Evolutionary conservation across 2,797 vertebrate genomes (phyloP).

Genomic region (Hypotaenidia okinawae): DNA sequence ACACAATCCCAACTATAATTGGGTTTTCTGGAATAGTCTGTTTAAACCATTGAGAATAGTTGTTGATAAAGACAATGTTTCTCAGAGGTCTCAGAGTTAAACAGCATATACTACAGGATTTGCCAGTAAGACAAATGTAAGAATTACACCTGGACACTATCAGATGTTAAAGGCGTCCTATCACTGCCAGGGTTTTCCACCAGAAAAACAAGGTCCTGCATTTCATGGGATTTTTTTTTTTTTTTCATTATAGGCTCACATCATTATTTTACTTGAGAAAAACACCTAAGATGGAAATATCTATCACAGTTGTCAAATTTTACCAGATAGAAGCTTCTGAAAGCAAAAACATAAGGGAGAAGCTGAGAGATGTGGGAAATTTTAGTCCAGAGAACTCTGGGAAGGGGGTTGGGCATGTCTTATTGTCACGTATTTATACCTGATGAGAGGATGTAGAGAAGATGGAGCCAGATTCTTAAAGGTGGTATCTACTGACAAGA

Average conservation of each 20-base stretch:
- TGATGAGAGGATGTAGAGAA: neutral
- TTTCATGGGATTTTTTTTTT: neutral
- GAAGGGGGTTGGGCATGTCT: neutral
- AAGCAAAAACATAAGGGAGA: neutral
- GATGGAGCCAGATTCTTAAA: neutral
- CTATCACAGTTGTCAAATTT: neutral
- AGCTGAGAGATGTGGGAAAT: neutral
- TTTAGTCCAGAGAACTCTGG: neutral
- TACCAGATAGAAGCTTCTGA: neutral
- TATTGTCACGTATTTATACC: neutral
- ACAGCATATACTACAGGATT: neutral
- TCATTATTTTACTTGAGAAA: neutral
- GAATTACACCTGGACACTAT: neutral
- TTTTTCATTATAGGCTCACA: neutral
- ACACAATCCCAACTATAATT: neutral
- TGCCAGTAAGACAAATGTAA: neutral
- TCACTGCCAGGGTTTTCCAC: neutral
- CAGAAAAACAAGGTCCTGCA: neutral
- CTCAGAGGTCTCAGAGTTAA: neutral
- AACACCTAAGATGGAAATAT: neutral
- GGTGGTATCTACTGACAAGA: neutral
- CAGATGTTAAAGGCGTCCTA: neutral
- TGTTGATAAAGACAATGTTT: neutral
- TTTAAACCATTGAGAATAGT: neutral
- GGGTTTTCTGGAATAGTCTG: neutral